These are phyloP conservation scores for Thysanoteuthis rhombus DNA, from an alignment of 2,888 invertebrate genomes.

Conservation along the genomic window DNA sequence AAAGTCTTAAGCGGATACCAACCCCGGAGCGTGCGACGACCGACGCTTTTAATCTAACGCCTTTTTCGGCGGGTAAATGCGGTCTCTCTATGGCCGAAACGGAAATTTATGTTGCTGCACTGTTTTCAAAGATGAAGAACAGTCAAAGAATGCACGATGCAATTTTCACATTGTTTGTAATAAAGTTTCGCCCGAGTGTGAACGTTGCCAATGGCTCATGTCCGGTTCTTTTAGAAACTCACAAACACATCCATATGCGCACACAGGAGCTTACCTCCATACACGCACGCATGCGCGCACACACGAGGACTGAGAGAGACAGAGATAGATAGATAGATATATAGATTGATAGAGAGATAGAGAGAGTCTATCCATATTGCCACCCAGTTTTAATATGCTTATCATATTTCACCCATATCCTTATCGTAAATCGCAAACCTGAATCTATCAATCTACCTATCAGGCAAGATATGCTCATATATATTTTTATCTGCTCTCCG, in stretches of 20 bases:
- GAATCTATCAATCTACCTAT: too few relatives aligned
- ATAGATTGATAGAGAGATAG: not conserved
- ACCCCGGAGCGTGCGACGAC: not conserved
- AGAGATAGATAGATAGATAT: not conserved
- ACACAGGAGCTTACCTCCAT: too few relatives aligned
- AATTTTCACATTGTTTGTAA: not conserved
- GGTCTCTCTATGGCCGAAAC: not conserved
- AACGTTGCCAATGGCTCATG: not conserved
- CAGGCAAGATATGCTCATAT: too few relatives aligned
- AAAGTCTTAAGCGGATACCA: not conserved
- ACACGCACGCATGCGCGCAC: not conserved
- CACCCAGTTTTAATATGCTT: too few relatives aligned
- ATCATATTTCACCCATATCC: too few relatives aligned
- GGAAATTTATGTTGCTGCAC: not conserved
- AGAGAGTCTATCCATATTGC: too few relatives aligned
- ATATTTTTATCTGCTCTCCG: too few relatives aligned
- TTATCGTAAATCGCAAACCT: too few relatives aligned
- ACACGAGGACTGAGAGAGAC: not conserved
- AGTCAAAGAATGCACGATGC: not conserved
- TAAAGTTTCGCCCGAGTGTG: not conserved
- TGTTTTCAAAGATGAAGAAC: not conserved
- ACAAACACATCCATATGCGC: not conserved
- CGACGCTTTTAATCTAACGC: not conserved
- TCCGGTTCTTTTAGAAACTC: not conserved
- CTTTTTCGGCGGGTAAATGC: not conserved